Base-by-base conservation (phyloP, 2,888 invertebrate genomes). In the Pogonocherus hispidulus region DNA sequence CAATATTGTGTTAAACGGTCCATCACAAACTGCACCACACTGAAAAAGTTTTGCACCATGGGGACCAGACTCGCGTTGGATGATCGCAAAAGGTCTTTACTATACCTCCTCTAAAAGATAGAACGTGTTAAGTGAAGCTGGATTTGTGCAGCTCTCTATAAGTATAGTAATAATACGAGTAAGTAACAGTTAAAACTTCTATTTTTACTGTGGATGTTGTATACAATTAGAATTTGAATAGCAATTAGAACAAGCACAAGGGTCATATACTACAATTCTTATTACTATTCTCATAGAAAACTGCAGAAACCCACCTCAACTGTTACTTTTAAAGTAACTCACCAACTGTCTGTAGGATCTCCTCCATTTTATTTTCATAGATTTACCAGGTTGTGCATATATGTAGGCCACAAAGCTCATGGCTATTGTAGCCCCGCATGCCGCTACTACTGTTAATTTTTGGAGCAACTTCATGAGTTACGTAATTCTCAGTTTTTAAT, bases 301-400 rank as follows among this genome's bases (percentile, higher is more conserved):
- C n/a, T n/a, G n/a, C n/a, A n/a, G n/a, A n/a, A n/a, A n/a, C n/a
- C n/a, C n/a, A n/a, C n/a, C n/a, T n/a, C n/a, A n/a, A n/a, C n/a
- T 44, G n/a, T 46, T 1, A 3, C n/a, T 20, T 22, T 14, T 23
- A 22, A 23, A 23, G n/a, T 22, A 16, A 55, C 55, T 35, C 2
- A 55, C 55, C 35, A 55, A 9, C 19, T 37, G 16, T 9, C 55
- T 27, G 9, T 55, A 55, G 3, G 55, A 55, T 37, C 55, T 55
- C n/a, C 19, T 55, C 55, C 55, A 55, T 18, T 55, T 55, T 35
- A 55, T 55, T 18, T 2, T 55, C 55, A 55, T 37, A 9, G 32
- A 35, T 14, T 32, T 32, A n/a, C 55, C 55, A 1, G 55, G 55
- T 55, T 32, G 32, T 4, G n/a, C 32, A 19, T 55, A 55, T 0